Evolutionary conservation across 92 coral and sea anemone species (phyloP).

Genomic region (Metridium senile): DNA sequence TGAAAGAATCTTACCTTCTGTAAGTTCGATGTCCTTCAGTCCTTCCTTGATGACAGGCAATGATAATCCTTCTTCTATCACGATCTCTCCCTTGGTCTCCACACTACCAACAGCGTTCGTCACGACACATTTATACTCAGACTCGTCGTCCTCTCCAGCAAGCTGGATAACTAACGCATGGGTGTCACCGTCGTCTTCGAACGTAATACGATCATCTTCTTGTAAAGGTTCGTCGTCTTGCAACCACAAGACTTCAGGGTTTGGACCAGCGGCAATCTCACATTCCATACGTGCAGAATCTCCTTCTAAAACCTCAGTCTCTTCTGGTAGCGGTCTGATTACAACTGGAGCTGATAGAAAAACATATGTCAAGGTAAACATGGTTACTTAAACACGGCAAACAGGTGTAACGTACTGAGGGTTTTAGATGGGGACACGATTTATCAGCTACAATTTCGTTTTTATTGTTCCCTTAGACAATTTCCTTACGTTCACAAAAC

Average conservation of each 20-base stretch:
- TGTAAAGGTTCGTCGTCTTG: constrained; percentile 73
- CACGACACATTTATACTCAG: constrained; percentile 80
- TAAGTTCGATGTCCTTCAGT: constrained; percentile 55
- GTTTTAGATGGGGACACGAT: too few species aligned
- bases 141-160: constrained; percentile 86
- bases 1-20: constrained; percentile 31
- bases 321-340: constrained; percentile 67
- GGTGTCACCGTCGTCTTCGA: constrained; percentile 68
- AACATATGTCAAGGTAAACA: neutral
- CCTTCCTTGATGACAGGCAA: constrained; percentile 87
- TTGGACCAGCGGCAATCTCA: constrained; percentile 68
- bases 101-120: constrained; percentile 72
- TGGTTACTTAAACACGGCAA: neutral
- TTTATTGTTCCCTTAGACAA: too few species aligned
- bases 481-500: too few species aligned
- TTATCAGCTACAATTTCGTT: too few species aligned
- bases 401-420: neutral
- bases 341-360: constrained; percentile 43
- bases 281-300: constrained; percentile 80
- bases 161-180: constrained; percentile 71
- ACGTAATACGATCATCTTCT: constrained; percentile 72
- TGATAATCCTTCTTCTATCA: constrained; percentile 89
- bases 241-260: constrained; percentile 74
- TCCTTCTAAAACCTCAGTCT: constrained; percentile 85
- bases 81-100: constrained; percentile 64